Conservation (phyloP, 1,140 invertebrate genomes). For the Cylas formicarius region DNA sequence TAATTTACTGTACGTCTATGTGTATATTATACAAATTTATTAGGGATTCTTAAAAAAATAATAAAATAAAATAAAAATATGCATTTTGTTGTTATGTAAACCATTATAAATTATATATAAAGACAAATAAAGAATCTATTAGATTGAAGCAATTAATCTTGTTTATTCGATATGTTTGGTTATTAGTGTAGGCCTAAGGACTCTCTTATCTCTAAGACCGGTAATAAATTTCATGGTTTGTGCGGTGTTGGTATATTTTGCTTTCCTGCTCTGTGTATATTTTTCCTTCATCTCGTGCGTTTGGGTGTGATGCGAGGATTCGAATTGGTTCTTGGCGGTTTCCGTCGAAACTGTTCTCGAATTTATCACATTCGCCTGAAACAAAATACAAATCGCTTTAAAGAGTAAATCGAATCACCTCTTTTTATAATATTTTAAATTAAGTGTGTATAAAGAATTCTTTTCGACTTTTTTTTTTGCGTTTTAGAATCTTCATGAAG, state of each 20-base stretch:
- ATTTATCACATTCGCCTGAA: constrained; percentile 50
- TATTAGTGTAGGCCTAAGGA: too few species aligned
- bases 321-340: constrained; percentile 49
- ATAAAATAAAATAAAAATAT: too few species aligned
- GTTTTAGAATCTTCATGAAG: too few species aligned
- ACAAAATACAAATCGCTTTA: constrained; percentile 5
- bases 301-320: constrained; percentile 47
- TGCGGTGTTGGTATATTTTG: constrained; percentile 47
- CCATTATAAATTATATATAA: too few species aligned
- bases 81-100: too few species aligned
- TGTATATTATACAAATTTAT: too few species aligned
- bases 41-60: too few species aligned
- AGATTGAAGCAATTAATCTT: too few species aligned
- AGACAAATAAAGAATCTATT: too few species aligned
- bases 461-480: too few species aligned
- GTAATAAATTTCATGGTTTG: constrained; percentile 46
- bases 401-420: neutral
- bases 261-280: constrained; percentile 49
- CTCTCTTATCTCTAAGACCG: constrained; percentile 47
- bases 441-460: neutral
- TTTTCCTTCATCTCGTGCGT: constrained; percentile 44
- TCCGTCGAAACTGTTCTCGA: constrained; percentile 54
- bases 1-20: too few species aligned
- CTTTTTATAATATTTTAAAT: neutral
- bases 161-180: too few species aligned